A percentile compares a stretch with the other conserved stretches of the same genome.
Conservation (phyloP, 2,888 invertebrate species). For the Drosophila eohydei region DNA sequence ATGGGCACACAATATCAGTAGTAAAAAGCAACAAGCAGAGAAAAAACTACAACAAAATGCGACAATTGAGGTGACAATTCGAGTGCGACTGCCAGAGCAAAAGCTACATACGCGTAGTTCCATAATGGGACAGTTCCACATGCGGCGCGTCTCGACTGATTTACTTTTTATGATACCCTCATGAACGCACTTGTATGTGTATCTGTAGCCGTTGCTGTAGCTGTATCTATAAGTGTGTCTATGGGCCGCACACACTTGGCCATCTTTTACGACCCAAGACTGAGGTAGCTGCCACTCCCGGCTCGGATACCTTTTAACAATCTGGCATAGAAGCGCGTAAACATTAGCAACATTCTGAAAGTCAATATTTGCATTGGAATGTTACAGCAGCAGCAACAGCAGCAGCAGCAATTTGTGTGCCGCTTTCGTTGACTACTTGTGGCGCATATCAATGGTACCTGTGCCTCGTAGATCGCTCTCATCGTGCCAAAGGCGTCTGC, state of each 20-base stretch:
- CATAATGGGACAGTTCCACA: slow-evolving; percentile 35
- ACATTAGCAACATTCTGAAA: slow-evolving; percentile 58
- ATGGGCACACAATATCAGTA: slow-evolving; percentile 78
- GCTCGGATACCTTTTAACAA: slow-evolving; percentile 52
- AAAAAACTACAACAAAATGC: slow-evolving; percentile 29
- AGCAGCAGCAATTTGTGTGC: slow-evolving; percentile 33
- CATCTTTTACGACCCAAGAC: slow-evolving; percentile 68
- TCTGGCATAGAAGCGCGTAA: slow-evolving; percentile 54
- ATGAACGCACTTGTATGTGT: slow-evolving; percentile 29
- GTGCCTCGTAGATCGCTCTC: slow-evolving; percentile 35
- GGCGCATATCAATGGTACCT: slow-evolving; percentile 60
- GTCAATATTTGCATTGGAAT: slow-evolving; percentile 72
- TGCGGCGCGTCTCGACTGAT: slow-evolving; percentile 35
- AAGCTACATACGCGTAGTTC: slow-evolving; percentile 30
- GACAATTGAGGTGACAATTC: slow-evolving; percentile 78
- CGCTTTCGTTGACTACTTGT: slow-evolving; percentile 47
- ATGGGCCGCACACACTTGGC: slow-evolving; percentile 30
- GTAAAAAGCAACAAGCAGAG: slow-evolving; percentile 50
- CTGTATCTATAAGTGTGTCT: slow-evolving; percentile 24
- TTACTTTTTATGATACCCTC: slow-evolving; percentile 54
- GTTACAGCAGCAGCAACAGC: slow-evolving; percentile 39
- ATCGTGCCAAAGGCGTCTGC: slow-evolving; percentile 32
- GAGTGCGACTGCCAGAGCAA: slow-evolving; percentile 19
- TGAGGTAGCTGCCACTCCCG: slow-evolving; percentile 59
- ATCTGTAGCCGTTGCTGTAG: slow-evolving; percentile 6